Evolutionary conservation across 2,113 vertebrate species (phyloP).

Genomic region (Haplochromis vanheusdeni): DNA sequence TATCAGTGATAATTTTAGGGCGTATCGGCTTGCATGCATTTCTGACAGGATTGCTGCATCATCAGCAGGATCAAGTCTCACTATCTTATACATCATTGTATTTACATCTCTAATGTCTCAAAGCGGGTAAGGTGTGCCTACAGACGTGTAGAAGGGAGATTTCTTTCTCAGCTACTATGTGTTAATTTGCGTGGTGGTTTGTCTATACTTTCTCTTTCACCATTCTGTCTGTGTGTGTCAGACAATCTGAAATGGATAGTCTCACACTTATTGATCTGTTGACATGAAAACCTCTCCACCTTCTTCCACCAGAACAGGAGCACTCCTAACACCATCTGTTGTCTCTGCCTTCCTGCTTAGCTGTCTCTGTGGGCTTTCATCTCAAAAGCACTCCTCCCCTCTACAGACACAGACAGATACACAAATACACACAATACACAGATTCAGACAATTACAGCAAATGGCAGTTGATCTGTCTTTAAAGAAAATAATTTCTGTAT

Average conservation of each 20-base stretch:
- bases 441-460: not conserved
- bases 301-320: not conserved
- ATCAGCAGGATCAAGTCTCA: not conserved
- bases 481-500: not conserved
- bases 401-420: not conserved
- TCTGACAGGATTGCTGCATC: not conserved
- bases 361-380: constrained; percentile 28
- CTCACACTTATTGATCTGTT: constrained; percentile 45
- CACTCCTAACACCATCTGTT: constrained; percentile 20
- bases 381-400: not conserved
- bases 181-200: not conserved
- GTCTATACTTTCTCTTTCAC: not conserved
- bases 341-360: not conserved
- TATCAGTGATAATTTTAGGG: not conserved
- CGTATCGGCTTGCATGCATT: not conserved
- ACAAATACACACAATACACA: not conserved
- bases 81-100: not conserved
- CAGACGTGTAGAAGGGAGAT: not conserved
- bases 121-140: not conserved
- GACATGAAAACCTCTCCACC: constrained; percentile 5
- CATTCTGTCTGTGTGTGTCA: not conserved
- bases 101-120: not conserved
- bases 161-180: not conserved
- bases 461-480: not conserved
- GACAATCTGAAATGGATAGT: constrained; percentile 26